A percentile compares a stretch with the other conserved stretches of the same genome.
Conservation (phyloP, 2,888 invertebrate species). For the Drosophila atroscutellata region DNA sequence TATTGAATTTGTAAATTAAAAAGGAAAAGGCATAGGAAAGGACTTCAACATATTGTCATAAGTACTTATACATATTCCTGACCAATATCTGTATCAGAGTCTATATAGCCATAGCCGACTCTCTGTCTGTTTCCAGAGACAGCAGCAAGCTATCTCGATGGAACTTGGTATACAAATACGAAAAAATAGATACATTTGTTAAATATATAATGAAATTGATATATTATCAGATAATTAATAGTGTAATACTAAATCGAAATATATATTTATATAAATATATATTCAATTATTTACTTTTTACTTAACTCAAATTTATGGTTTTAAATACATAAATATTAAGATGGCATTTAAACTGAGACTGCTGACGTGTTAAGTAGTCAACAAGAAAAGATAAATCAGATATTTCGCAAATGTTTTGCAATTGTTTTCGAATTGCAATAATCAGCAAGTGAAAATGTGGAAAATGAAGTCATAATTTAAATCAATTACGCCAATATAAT, state of each 20-base stretch:
- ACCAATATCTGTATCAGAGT: too few relatives aligned
- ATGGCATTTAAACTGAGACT: background rate
- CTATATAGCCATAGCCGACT: too few relatives aligned
- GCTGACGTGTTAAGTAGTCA: background rate
- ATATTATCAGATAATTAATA: accelerated
- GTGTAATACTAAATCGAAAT: background rate
- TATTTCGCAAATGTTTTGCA: background rate
- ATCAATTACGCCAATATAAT: constrained; percentile 51
- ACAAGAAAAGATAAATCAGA: background rate
- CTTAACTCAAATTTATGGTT: accelerated
- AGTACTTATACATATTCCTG: too few relatives aligned
- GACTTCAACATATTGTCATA: too few relatives aligned
- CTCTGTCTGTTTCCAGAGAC: too few relatives aligned
- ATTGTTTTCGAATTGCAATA: constrained; percentile 14
- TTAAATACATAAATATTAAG: background rate
- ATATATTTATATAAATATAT: background rate
- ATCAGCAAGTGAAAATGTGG: constrained; percentile 8
- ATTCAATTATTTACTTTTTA: background rate
- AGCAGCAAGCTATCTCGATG: too few relatives aligned
- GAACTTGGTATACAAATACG: too few relatives aligned
- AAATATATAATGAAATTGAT: background rate
- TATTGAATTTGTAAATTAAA: background rate
- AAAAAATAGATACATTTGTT: background rate
- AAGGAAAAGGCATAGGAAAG: background rate
- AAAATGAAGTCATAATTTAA: constrained; percentile 28